Base-by-base conservation (phyloP, 2,113 vertebrate genomes). In the Rousettus leschenaultii region DNA sequence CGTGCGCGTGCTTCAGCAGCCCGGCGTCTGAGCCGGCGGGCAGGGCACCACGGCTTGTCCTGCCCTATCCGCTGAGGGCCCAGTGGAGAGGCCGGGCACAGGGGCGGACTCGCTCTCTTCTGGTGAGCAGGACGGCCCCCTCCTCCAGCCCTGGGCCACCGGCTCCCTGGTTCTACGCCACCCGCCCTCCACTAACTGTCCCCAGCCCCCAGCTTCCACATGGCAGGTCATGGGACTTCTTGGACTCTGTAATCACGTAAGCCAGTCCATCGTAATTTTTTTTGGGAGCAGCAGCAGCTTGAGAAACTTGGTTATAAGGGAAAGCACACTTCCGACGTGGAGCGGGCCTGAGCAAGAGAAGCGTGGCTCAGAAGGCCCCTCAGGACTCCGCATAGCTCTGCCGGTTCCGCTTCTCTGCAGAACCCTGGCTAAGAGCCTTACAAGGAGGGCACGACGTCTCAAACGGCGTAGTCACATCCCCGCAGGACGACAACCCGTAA, bases 231-330 rank as follows among this genome's bases (percentile, higher is more conserved):
- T 1, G 13, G 38, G 73, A 22, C 74, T 59, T 43, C 51, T 33
- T 6, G 0, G 74, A n/a, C 19, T 22, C n/a, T 53, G 14, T 3
- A 0, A 2, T 33, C 73, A 18, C 0, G 6, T 4, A 3, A 51
- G 18, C 83, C 30, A 16, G 14, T 6, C 63, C 6, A 5, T 93
- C 63, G 2, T 5, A 48, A 35, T 1, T 48, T 14, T 48, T 48
- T 45, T 12, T 51, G 48, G n/a, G n/a, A n/a, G n/a, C 51, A 51
- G 51, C 15, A 16, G 51, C 43, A 43, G 7, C n/a, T n/a, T n/a
- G 43, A 43, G 43, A 7, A 43, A 7, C 14, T 16, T 16, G 48
- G 48, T 51, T 4, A 51, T 14, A 14, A 51, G 48, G 48, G 48
- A 51, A 51, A 51, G 12, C 0, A 51, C 48, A 45, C 6, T 14